Base-by-base conservation (phyloP, 2,888 invertebrate species). In the Epicampocera succincta region DNA sequence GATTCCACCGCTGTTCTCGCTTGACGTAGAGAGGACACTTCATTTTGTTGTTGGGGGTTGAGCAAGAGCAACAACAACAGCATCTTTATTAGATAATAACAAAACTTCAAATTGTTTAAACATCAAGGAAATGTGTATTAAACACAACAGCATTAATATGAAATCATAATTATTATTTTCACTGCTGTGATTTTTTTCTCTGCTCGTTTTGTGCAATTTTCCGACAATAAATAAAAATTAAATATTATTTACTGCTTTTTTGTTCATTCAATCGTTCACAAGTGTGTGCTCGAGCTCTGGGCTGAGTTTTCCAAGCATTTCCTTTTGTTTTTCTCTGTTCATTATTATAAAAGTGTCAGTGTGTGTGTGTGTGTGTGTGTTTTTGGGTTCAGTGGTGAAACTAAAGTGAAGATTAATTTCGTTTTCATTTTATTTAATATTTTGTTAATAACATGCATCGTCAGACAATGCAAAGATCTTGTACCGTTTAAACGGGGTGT, bases 201-300 rank as follows among this genome's bases (percentile, higher is more conserved):
- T 40, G 13, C n/a, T 21, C 33, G 50, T 54, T n/a, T 56, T 66
- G 58, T 72, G 66, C 71, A 80, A 75, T 75, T 80, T 80, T 71
- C 75, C 66, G 72, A 71, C 63, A 75, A 80, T 80, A 80, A 75
- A 80, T 80, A 75, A 80, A 80, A 80, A 80, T 75, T 75, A 75
- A 80, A 68, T 72, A 80, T 80, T 75, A 80, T 80, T 80, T 80
- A 80, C 69, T 80, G 66, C 66, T 66, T 38, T 71, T 72, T 54
- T 71, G 75, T 48, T 75, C 66, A 75, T 33, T 80, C 71, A 72
- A 11, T 52, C 66, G 46, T 54, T n/a, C 11, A 48, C 48, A 38
- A 74, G 56, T 74, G 56, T 66, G 46, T 58, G 40, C 33, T 58
- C 15, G 25, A 58, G 44, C 48, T 56, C 21, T 44, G 33, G 44